Conservation (phyloP, 2,113 vertebrate genomes). For the Typhlomys cinereus region DNA sequence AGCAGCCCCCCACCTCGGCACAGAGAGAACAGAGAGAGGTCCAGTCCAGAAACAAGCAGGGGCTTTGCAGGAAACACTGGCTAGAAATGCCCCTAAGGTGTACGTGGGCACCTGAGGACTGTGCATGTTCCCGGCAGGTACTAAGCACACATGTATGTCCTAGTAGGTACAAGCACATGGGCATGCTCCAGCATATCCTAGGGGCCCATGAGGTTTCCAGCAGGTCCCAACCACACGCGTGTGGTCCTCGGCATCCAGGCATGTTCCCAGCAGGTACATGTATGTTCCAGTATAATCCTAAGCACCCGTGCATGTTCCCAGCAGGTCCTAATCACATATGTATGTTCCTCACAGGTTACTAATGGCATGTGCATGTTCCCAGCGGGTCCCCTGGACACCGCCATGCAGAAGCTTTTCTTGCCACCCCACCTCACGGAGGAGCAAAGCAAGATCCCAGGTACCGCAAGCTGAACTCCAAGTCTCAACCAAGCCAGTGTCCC, state of each 20-base stretch:
- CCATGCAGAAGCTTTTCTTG: rapidly evolving
- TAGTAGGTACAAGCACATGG: not conserved
- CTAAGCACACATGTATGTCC: not conserved
- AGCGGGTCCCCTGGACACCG: rapidly evolving
- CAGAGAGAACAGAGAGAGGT: not conserved
- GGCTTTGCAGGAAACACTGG: rapidly evolving
- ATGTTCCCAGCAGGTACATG: not conserved
- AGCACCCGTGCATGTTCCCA: too few relatives aligned
- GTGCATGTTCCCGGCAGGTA: too few relatives aligned
- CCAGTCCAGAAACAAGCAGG: not conserved
- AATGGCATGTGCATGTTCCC: too few relatives aligned
- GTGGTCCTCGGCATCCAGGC: too few relatives aligned
- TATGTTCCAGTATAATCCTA: too few relatives aligned
- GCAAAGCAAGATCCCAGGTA: not conserved
- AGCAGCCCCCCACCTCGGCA: too few relatives aligned
- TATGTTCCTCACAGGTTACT: too few relatives aligned
- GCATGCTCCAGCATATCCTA: not conserved
- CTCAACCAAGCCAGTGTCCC: rapidly evolving
- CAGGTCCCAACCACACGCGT: too few relatives aligned
- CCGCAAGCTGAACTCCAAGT: too few relatives aligned
- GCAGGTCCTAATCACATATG: too few relatives aligned
- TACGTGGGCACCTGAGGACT: too few relatives aligned
- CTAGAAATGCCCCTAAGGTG: rapidly evolving
- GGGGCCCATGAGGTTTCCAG: too few relatives aligned
- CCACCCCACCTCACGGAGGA: not conserved